phyloP scores from a whole-genome alignment of 1,140 invertebrate genomes.

The Stegodyphus dumicola region DNA sequence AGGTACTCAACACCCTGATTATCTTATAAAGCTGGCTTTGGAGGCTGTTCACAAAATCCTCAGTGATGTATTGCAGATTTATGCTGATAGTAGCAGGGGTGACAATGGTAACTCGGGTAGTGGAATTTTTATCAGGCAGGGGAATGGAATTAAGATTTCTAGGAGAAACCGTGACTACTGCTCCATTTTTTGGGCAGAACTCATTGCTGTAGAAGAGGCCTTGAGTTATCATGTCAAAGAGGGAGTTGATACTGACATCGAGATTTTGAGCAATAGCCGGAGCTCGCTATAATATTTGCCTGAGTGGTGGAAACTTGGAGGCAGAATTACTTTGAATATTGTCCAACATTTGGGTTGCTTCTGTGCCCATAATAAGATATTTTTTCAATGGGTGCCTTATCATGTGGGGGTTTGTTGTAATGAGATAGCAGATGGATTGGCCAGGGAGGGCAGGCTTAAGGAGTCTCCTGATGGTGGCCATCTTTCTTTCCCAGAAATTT shows the following conservation, averaged over 20 bases:
- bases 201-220: background rate
- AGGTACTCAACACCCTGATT: background rate
- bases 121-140: background rate
- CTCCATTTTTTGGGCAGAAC: background rate
- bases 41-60: background rate
- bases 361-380: background rate
- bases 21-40: background rate
- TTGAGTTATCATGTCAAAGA: background rate
- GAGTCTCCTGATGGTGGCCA: background rate
- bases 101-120: background rate
- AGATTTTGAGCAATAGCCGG: background rate
- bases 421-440: background rate
- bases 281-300: background rate
- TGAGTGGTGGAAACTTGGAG: background rate
- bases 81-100: background rate
- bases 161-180: background rate
- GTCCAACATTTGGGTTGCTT: background rate
- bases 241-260: background rate
- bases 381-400: background rate
- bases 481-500: background rate
- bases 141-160: background rate
- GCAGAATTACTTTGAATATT: background rate
- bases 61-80: background rate
- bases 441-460: background rate
- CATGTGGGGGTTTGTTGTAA: background rate